These are phyloP conservation scores for Amphiprion percula DNA, from an alignment of 2,113 vertebrate species.

Conservation along the genomic window DNA sequence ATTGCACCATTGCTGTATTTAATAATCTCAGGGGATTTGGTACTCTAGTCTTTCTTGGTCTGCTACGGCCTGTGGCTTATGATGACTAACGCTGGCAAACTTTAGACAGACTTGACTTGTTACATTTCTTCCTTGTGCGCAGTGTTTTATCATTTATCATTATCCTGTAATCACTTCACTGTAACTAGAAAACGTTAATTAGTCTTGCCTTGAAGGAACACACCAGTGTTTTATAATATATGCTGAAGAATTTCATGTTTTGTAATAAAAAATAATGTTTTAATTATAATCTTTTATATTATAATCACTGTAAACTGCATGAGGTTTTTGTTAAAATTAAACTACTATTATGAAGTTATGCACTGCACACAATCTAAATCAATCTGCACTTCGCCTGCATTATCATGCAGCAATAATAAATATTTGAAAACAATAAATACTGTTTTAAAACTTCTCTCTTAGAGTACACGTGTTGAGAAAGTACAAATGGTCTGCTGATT, in stretches of 20 bases:
- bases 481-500: conserved; percentile 17
- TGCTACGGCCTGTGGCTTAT: background rate
- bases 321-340: background rate
- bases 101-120: no score
- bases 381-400: conserved; percentile 30
- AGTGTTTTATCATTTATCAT: background rate
- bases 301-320: conserved; percentile 9
- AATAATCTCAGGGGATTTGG: background rate
- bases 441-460: background rate
- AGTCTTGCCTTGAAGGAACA: no score
- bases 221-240: no score
- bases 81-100: background rate
- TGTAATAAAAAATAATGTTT: background rate
- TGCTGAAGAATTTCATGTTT: background rate
- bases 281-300: background rate
- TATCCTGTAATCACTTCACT: background rate
- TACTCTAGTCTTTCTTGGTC: background rate
- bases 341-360: conserved; percentile 14
- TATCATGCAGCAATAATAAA: conserved; percentile 28
- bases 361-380: conserved; percentile 1
- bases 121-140: no score
- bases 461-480: background rate
- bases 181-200: no score
- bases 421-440: conserved; percentile 23
- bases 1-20: background rate